Percentiles rank a stretch among this genome's conserved stretches.
phyloP scores from a whole-genome alignment of 2,888 invertebrate species.

The Aproaerema taeniolella region DNA sequence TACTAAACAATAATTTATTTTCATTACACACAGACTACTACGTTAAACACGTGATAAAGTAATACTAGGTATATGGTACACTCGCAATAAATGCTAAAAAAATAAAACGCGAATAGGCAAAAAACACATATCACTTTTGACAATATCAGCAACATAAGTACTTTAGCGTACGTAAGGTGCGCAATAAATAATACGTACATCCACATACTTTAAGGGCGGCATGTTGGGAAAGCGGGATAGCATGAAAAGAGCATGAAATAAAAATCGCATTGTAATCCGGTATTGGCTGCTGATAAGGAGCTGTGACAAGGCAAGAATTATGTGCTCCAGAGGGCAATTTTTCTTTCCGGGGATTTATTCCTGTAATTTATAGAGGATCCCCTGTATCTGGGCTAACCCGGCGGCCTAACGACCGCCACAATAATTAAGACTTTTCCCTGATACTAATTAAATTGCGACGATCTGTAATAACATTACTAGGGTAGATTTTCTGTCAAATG shows the following conservation, averaged over 20 bases:
- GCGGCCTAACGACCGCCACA: constrained; percentile 49
- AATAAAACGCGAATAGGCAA: no score
- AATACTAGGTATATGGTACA: no score
- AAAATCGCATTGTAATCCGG: constrained; percentile 77
- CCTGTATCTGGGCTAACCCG: constrained; percentile 75
- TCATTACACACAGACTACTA: no score
- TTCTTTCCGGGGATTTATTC: constrained; percentile 76
- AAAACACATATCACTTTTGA: no score
- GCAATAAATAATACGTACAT: background rate
- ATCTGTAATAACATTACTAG: constrained; percentile 12
- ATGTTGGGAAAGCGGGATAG: constrained; percentile 41
- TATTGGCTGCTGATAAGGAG: constrained; percentile 77
- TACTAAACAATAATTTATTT: no score
- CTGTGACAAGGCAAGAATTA: constrained; percentile 78
- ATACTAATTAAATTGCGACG: constrained; percentile 17
- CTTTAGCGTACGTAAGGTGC: no score
- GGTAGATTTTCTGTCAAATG: background rate
- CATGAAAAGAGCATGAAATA: constrained; percentile 73
- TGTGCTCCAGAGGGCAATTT: constrained; percentile 78
- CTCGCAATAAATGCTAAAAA: no score
- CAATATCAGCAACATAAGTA: no score
- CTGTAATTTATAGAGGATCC: constrained; percentile 76
- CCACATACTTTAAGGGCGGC: constrained; percentile 16
- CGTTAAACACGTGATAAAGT: no score
- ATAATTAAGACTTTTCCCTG: constrained; percentile 57